These are phyloP conservation scores for Sigmodon hispidus DNA, from an alignment of 2,113 vertebrate species.

Conservation along the genomic window DNA sequence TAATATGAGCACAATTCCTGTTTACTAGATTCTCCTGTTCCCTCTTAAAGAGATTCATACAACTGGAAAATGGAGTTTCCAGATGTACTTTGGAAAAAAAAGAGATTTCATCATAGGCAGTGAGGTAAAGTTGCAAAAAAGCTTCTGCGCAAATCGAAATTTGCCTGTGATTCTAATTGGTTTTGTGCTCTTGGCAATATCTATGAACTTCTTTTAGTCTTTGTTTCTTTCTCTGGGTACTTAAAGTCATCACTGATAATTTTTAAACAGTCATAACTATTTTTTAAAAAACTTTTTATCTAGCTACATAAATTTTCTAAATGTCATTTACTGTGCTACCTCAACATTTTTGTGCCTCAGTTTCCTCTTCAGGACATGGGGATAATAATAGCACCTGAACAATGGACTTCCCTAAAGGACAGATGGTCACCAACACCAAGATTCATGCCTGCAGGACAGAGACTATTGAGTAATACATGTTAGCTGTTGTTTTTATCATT, in stretches of 20 bases:
- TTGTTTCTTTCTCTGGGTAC: not conserved
- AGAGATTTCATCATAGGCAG: not conserved
- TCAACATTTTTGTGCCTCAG: not conserved
- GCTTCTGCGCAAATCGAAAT: not conserved
- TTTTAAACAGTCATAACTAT: not conserved
- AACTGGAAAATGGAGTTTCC: not conserved
- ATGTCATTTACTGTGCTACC: not conserved
- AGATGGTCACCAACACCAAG: not conserved
- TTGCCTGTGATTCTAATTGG: not conserved
- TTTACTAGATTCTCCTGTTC: not conserved
- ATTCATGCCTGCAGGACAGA: not conserved
- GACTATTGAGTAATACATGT: not conserved
- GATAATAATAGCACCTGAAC: not conserved
- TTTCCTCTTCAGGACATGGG: not conserved
- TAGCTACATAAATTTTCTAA: not conserved
- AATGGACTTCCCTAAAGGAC: not conserved
- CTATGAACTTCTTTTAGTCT: not conserved
- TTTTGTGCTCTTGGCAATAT: not conserved
- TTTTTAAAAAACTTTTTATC: not conserved
- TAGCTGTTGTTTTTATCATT: not conserved
- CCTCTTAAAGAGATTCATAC: not conserved
- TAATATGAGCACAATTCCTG: not conserved
- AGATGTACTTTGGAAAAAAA: not conserved
- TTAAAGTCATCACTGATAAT: not conserved
- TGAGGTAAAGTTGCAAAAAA: not conserved